Conservation (phyloP, 2,797 vertebrate genomes). For the Chaenodraco wilsoni region DNA sequence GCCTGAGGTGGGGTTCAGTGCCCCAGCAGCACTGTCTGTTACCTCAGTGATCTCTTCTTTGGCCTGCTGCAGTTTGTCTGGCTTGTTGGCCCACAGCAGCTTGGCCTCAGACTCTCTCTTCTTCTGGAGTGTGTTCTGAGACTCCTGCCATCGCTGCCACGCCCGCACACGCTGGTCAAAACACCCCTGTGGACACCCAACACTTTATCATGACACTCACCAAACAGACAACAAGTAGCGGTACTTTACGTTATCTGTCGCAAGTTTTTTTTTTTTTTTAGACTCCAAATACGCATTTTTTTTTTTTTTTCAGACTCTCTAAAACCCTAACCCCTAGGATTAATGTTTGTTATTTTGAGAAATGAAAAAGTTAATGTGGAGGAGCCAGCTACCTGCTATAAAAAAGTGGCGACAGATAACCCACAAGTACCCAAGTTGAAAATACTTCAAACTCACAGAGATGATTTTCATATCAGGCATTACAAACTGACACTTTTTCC, state of each 20-base stretch:
- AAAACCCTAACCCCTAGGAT: too few species aligned
- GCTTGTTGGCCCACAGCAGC: slow-evolving; percentile 96
- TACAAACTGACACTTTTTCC: not conserved
- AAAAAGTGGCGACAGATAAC: too few species aligned
- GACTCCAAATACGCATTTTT: too few species aligned
- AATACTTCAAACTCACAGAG: too few species aligned
- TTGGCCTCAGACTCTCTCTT: slow-evolving; percentile 95
- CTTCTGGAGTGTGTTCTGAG: slow-evolving; percentile 92
- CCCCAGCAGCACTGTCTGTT: slow-evolving; percentile 16
- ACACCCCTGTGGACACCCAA: slow-evolving; percentile 84
- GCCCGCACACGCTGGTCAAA: slow-evolving; percentile 95
- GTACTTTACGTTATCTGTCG: too few species aligned
- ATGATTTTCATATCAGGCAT: too few species aligned
- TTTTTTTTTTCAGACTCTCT: too few species aligned
- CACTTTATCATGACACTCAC: not conserved
- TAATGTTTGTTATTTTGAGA: too few species aligned
- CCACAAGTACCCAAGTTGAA: too few species aligned
- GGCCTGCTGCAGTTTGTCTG: slow-evolving; percentile 95
- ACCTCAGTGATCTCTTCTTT: slow-evolving; percentile 97
- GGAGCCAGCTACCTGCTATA: too few species aligned
- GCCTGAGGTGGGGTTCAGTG: not conserved
- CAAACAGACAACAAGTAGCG: slow-evolving; percentile 3
- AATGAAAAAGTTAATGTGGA: too few species aligned
- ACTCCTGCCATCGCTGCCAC: slow-evolving; percentile 97
- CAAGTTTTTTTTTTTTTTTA: too few species aligned